Evolutionary conservation across 92 coral and sea anemone genomes (phyloP), one percentile per base, ranked within the genome.

Genomic region (Chrysogorgia sp.): DNA sequence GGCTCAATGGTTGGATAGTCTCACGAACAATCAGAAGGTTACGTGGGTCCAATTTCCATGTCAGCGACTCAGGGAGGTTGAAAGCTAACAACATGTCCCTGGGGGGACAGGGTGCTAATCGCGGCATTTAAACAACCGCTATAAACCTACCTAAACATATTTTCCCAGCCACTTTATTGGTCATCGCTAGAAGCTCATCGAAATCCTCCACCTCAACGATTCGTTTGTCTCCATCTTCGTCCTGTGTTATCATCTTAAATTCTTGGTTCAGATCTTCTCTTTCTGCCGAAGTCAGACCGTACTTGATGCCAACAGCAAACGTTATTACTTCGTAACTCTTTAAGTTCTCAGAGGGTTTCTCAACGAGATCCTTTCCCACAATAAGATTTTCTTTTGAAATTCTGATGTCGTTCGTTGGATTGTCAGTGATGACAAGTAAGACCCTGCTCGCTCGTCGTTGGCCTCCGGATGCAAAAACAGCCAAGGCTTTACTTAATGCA

Each of bases 61-160:
- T n/a, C n/a, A n/a, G n/a, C n/a, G n/a, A n/a, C n/a, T n/a, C n/a
- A n/a, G n/a, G n/a, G n/a, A n/a, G n/a, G n/a, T n/a, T n/a, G n/a
- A n/a, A n/a, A n/a, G n/a, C n/a, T n/a, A n/a, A n/a, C n/a, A n/a
- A n/a, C n/a, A n/a, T n/a, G n/a, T n/a, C n/a, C n/a, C n/a, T n/a
- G n/a, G n/a, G n/a, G n/a, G n/a, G n/a, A n/a, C n/a, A n/a, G n/a
- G n/a, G n/a, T n/a, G n/a, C n/a, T n/a, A n/a, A n/a, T n/a, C n/a
- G n/a, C n/a, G n/a, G n/a, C n/a, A n/a, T n/a, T n/a, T n/a, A n/a
- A n/a, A n/a, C n/a, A n/a, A n/a, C n/a, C n/a, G n/a, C n/a, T n/a
- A n/a, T n/a, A n/a, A n/a, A n/a, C n/a, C n/a, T 47, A 91, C 96
- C 92, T n/a, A 91, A 22, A 56, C 96, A 91, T 7, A 90, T 82